A percentile compares a stretch with the other conserved stretches of the same genome.
These are phyloP conservation scores for Chauna torquata DNA, from an alignment of 2,113 vertebrate genomes.

Conservation along the genomic window DNA sequence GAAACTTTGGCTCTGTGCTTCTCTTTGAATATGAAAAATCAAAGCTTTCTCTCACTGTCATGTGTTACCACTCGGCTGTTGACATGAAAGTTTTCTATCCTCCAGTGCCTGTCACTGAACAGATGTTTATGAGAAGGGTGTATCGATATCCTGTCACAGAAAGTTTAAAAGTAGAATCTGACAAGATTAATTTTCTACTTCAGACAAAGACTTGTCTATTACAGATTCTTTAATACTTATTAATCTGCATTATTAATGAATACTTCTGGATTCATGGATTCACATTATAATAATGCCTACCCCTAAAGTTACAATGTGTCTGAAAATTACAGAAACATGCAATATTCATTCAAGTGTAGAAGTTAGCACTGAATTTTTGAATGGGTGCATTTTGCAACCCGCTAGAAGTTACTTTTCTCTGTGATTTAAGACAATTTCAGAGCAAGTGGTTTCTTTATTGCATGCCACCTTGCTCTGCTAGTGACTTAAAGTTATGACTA, in stretches of 20 bases:
- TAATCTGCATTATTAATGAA: conserved; percentile 27
- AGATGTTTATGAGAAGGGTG: background rate
- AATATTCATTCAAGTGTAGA: background rate
- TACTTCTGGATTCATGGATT: background rate
- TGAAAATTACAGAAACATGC: background rate
- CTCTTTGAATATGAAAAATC: background rate
- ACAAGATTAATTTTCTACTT: conserved; percentile 30
- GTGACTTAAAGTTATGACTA: background rate
- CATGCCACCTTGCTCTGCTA: background rate
- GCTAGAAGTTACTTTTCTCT: background rate
- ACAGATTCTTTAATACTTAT: conserved; percentile 26
- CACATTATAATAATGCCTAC: background rate
- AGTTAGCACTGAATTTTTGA: background rate
- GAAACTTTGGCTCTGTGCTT: background rate
- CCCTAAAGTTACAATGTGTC: background rate
- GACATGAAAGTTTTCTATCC: background rate
- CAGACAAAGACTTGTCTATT: background rate
- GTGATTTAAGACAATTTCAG: background rate
- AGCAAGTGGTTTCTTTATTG: background rate
- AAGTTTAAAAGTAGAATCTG: conserved; percentile 7
- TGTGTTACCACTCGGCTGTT: background rate
- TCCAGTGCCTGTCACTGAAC: background rate
- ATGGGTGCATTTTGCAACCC: background rate
- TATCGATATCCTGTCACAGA: background rate
- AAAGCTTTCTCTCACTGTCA: background rate